Percentiles rank a stretch among this genome's conserved stretches.
Evolutionary conservation across 2,113 vertebrate genomes (phyloP).

Genomic region (Puma concolor): DNA sequence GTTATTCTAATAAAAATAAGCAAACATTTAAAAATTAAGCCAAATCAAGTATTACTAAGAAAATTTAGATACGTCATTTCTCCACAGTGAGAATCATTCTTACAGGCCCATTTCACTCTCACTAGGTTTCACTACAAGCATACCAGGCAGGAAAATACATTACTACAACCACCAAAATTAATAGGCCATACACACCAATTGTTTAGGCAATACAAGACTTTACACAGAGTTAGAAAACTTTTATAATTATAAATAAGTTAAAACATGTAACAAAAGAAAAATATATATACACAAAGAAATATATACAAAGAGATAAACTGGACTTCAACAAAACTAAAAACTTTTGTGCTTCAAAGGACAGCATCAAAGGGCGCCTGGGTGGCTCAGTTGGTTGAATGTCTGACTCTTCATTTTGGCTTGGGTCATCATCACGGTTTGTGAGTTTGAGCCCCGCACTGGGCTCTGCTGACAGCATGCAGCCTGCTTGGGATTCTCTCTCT

Average conservation of each 20-base stretch:
- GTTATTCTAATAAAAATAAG: slow-evolving; percentile 16
- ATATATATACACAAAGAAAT: neutral
- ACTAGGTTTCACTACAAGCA: neutral
- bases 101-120: neutral
- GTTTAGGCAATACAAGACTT: neutral
- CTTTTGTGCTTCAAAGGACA: neutral
- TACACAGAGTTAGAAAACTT: neutral
- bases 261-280: neutral
- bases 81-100: neutral
- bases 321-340: neutral
- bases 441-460: no score
- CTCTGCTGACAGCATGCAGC: no score
- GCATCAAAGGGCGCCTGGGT: neutral
- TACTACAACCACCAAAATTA: neutral
- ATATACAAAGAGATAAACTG: neutral
- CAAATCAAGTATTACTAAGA: neutral
- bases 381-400: no score
- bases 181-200: neutral
- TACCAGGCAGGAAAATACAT: neutral
- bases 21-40: neutral
- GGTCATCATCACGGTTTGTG: no score
- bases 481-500: no score
- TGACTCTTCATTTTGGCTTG: no score
- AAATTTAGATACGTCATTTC: neutral
- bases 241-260: neutral